Base-by-base conservation (phyloP, 2,797 vertebrate genomes). In the Esox lucius region DNA sequence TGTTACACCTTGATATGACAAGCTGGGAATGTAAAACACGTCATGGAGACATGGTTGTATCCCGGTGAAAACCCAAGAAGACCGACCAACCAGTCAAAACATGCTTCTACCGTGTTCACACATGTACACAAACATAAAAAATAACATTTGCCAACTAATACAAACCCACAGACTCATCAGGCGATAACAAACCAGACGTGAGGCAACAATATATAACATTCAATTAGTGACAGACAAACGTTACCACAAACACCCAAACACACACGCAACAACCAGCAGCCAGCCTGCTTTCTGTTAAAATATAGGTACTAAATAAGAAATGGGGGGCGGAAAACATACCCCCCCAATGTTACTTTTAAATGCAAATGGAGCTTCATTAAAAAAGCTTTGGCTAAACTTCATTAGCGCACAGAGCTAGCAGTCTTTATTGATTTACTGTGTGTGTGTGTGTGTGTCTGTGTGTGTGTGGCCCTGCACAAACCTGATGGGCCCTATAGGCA, bases 301-400 rank as follows among this genome's bases (percentile, higher is more conserved):
- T 86, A 84, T 90, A 90, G 83, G 88, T 74, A 84, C 86, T 91
- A 78, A 92, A 89, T 89, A 88, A 91, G 85, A 87, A 72, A 87
- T 86, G 80, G 82, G 42, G 42, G 6, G 42, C n/a, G 70, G 51
- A 88, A 78, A 89, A 88, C 80, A 86, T 91, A 91, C 90, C 84
- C 86, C 81, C 79, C 83, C 73, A 66, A 46, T 79, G 78, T 90
- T 89, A 91, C 91, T 94, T 94, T 93, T 86, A 94, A 94, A 94
- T 94, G 92, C 91, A 93, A 94, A 94, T 94, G 84, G 78, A 80
- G 73, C 86, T 93, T 92, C 89, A 92, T 93, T 94, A 93, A 92
- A 92, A 59, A 94, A 78, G 85, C 87, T 85, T 80, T 83, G 89
- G 87, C 78, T 85, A 92, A 93, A 92, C 88, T 93, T 94, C 91